Conservation (phyloP, 2,113 vertebrate species). For the Serranochromis macrocephalus region DNA sequence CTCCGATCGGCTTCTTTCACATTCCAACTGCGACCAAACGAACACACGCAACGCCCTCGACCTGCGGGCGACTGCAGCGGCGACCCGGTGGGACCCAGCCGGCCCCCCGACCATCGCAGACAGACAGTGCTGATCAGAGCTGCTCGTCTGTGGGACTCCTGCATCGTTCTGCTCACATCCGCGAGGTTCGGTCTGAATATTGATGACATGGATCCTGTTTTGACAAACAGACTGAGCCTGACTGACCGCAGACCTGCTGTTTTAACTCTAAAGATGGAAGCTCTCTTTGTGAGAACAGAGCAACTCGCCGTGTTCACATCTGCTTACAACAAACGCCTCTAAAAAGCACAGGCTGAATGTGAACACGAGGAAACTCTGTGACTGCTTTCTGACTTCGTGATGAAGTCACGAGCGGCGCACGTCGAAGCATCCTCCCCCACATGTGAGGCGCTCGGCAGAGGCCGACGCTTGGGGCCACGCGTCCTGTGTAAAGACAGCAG, state of each 20-base stretch:
- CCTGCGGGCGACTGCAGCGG: background rate
- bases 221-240: background rate
- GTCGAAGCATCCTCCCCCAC: background rate
- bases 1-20: background rate
- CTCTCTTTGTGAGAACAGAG: background rate
- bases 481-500: background rate
- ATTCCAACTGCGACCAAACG: background rate
- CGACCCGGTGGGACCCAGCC: background rate
- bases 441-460: background rate
- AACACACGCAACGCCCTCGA: background rate
- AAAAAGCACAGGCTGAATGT: background rate
- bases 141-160: background rate
- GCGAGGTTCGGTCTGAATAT: background rate
- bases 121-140: background rate
- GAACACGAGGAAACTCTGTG: background rate
- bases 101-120: background rate
- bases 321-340: background rate
- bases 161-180: background rate
- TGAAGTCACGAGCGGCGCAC: background rate
- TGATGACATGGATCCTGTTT: fast-evolving
- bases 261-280: background rate
- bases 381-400: background rate
- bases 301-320: background rate
- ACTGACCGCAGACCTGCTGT: fast-evolving
- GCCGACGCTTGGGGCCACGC: background rate